phyloP scores from a whole-genome alignment of 2,113 vertebrate species.

The Phoxinus phoxinus region DNA sequence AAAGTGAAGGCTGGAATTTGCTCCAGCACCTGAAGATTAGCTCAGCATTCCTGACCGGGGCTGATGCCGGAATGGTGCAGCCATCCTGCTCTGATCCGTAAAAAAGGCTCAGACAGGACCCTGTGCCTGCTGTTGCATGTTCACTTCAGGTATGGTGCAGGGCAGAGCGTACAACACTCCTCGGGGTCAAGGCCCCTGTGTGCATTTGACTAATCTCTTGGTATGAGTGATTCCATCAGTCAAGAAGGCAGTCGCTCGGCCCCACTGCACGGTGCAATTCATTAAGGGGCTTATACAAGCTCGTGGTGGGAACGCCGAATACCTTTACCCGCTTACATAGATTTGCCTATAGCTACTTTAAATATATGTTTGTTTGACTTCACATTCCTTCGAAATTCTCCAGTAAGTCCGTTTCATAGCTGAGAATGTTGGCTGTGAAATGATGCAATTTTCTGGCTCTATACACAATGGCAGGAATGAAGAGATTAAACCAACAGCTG shows the following conservation, averaged over 20 bases:
- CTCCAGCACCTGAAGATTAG: slow-evolving; percentile 71
- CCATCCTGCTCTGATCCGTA: slow-evolving; percentile 33
- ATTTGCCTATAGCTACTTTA: slow-evolving; percentile 59
- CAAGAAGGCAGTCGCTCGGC: slow-evolving; percentile 58
- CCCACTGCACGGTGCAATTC: slow-evolving; percentile 62
- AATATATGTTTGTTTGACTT: slow-evolving; percentile 48
- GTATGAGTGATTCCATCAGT: slow-evolving; percentile 70
- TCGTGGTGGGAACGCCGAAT: slow-evolving; percentile 62
- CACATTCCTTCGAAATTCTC: slow-evolving; percentile 44
- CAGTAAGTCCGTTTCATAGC: not conserved
- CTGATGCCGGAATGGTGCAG: slow-evolving; percentile 26
- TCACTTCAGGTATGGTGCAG: slow-evolving; percentile 48
- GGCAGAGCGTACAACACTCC: slow-evolving; percentile 49
- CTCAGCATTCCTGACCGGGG: slow-evolving; percentile 61
- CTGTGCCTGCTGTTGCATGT: slow-evolving; percentile 60
- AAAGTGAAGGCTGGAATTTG: slow-evolving; percentile 53
- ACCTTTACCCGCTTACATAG: slow-evolving; percentile 37
- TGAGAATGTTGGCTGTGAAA: slow-evolving; percentile 28
- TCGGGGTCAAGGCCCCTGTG: slow-evolving; percentile 57
- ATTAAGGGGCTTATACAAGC: slow-evolving; percentile 72
- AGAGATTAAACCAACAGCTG: not conserved
- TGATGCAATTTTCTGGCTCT: not conserved
- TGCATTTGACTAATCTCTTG: slow-evolving; percentile 62
- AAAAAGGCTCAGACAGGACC: slow-evolving; percentile 21
- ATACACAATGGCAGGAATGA: not conserved